Evolutionary conservation across 2,113 vertebrate genomes (phyloP).

Genomic region (Ranitomeya imitator): DNA sequence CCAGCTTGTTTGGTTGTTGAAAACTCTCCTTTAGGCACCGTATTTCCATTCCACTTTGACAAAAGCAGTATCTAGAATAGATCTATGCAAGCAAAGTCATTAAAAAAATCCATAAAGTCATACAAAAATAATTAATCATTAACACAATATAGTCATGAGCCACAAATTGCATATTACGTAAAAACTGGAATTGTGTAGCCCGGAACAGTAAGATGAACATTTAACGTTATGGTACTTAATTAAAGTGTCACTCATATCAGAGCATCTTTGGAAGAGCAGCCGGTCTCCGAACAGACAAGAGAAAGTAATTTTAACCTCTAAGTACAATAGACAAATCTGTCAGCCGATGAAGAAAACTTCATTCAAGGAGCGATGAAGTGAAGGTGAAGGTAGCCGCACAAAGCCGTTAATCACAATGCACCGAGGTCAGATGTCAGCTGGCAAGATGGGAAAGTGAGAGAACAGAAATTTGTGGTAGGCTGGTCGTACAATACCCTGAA

Average conservation of each 20-base stretch:
- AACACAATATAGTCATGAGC: background rate
- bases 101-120: background rate
- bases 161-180: background rate
- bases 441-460: background rate
- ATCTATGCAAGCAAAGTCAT: background rate
- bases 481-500: background rate
- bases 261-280: background rate
- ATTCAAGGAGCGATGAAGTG: background rate
- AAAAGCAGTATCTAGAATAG: background rate
- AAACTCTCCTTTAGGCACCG: no score
- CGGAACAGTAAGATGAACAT: slow-evolving; percentile 3
- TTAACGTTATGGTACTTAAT: background rate
- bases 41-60: background rate
- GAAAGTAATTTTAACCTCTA: slow-evolving; percentile 13
- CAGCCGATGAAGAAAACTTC: background rate
- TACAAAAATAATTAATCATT: background rate
- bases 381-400: slow-evolving; percentile 11
- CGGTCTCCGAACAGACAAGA: slow-evolving; percentile 13
- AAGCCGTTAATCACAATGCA: background rate
- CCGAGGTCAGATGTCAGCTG: slow-evolving; percentile 13
- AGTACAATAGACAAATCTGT: slow-evolving; percentile 15
- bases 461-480: background rate
- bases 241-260: slow-evolving; percentile 22
- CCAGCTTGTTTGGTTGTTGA: no score
- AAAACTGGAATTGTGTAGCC: slow-evolving; percentile 4